These are phyloP conservation scores for Phoebastria nigripes DNA, from an alignment of 2,797 vertebrate species.

Conservation along the genomic window DNA sequence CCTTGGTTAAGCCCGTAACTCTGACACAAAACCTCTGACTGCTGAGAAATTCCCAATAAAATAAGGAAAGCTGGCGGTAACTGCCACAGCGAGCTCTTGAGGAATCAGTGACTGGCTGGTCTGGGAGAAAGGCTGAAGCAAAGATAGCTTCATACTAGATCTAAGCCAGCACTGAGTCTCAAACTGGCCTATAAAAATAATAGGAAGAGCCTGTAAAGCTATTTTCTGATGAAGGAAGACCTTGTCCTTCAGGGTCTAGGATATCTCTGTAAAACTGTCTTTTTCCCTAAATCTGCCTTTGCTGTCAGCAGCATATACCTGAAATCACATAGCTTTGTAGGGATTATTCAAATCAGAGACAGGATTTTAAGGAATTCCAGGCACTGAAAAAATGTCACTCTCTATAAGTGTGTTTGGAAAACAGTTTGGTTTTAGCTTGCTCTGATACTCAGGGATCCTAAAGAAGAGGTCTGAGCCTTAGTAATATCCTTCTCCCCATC, in stretches of 20 bases:
- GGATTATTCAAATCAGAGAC: conserved; percentile 21
- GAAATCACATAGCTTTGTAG: background rate
- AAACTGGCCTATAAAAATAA: background rate
- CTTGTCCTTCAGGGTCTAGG: background rate
- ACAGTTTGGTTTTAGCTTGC: background rate
- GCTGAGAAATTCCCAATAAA: background rate
- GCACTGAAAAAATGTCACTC: background rate
- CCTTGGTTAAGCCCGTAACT: background rate
- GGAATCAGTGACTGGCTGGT: background rate
- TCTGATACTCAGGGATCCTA: background rate
- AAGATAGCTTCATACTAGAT: background rate
- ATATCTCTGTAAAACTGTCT: background rate
- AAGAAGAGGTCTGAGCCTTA: background rate
- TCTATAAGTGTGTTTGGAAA: background rate
- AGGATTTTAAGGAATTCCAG: background rate
- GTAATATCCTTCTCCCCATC: background rate
- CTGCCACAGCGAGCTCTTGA: background rate
- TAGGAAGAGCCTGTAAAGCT: background rate
- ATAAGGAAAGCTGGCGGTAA: background rate
- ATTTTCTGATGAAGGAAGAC: background rate
- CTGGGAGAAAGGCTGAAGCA: background rate
- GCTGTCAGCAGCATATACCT: background rate
- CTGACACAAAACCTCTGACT: background rate
- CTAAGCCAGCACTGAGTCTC: background rate
- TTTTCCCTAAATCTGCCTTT: background rate